These are phyloP conservation scores for human (Homo sapiens) DNA, from an alignment of 2,113 vertebrate genomes.

Conservation along the genomic window DNA sequence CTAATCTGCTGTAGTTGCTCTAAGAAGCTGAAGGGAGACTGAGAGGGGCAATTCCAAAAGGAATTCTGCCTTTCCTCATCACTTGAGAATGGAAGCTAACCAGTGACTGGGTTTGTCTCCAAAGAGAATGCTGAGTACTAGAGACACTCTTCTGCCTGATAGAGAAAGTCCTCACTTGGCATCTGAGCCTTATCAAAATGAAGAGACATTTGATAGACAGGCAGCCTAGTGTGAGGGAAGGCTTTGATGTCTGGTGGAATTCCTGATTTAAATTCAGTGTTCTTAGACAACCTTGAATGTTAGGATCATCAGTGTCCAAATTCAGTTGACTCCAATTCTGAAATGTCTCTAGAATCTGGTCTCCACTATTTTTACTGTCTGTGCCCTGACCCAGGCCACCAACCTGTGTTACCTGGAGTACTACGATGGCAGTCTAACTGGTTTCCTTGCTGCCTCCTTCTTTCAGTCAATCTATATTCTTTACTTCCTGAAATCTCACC, in stretches of 20 bases:
- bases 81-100: not conserved
- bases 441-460: not conserved
- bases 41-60: constrained; percentile 56
- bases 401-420: not conserved
- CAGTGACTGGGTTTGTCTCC: not conserved
- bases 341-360: not conserved
- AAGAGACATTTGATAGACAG: not conserved
- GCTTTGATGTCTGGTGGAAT: not conserved
- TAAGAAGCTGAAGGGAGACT: not conserved
- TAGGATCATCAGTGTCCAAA: not conserved
- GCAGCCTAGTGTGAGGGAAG: not conserved
- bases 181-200: not conserved
- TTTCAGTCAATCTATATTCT: not conserved
- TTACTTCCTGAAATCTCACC: not conserved
- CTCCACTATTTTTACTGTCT: not conserved
- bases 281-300: not conserved
- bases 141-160: not conserved
- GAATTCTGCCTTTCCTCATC: constrained; percentile 19
- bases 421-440: not conserved
- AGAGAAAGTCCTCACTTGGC: not conserved
- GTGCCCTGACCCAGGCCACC: not conserved
- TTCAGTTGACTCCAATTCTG: not conserved
- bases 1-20: not conserved
- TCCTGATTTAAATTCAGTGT: not conserved
- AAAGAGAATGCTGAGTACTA: not conserved